These are phyloP conservation scores for Machimus rusticus DNA, from an alignment of 2,888 invertebrate species.

Conservation along the genomic window DNA sequence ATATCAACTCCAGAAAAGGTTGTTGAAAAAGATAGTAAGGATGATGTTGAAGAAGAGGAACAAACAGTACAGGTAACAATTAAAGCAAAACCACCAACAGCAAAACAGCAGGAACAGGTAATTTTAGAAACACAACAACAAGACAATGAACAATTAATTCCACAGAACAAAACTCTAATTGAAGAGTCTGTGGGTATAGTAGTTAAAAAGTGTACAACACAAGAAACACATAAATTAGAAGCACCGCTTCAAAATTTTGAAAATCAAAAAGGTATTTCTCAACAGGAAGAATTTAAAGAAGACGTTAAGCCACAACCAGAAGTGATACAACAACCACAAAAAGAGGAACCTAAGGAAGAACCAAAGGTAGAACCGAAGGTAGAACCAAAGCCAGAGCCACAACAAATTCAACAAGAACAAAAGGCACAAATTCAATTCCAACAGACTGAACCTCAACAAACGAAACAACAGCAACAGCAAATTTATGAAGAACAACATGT, in stretches of 20 bases:
- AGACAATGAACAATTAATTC: constrained; percentile 7
- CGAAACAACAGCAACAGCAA: not conserved
- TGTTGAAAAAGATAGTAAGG: not conserved
- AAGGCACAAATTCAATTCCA: not conserved
- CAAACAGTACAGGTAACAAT: not conserved
- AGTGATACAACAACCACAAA: not conserved
- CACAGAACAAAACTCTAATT: constrained; percentile 32
- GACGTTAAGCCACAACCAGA: not conserved
- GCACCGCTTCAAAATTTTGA: not conserved
- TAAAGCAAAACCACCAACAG: not conserved
- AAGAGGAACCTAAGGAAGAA: not conserved
- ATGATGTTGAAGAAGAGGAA: not conserved
- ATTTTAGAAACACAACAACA: constrained; percentile 8
- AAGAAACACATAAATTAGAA: constrained; percentile 13
- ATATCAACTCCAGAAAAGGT: not conserved
- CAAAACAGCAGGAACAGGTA: not conserved
- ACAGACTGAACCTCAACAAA: not conserved
- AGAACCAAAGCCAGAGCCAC: not conserved
- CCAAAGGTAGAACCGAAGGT: not conserved
- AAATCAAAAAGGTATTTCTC: constrained; percentile 8
- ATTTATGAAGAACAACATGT: not conserved
- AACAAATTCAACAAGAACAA: not conserved
- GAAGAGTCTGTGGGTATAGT: constrained; percentile 26
- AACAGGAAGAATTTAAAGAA: constrained; percentile 1
- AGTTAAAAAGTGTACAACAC: not conserved